Evolutionary conservation across 2,888 invertebrate species (phyloP), one percentile per base, ranked within the genome.

Genomic region (Watsonalla cultraria): DNA sequence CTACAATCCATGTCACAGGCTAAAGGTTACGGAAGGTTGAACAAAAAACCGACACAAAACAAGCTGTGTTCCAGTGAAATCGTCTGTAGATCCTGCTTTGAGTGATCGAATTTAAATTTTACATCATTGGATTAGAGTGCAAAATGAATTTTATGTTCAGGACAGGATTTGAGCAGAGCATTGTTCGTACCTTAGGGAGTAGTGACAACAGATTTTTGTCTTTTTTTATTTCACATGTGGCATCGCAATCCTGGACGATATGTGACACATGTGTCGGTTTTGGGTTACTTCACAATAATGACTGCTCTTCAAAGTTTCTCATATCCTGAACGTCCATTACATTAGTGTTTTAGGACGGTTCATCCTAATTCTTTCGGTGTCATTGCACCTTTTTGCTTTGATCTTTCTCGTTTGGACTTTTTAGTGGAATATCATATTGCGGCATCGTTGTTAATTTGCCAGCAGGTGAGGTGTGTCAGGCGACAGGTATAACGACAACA

Each of bases 1-100:
- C 87, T 87, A 89, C 87, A 86, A 90, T 85, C 89, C 89, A 80
- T 90, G 90, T 90, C 90, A 87, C 84, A 88, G 85, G 89, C 87
- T 82, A 90, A 89, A 90, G 90, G 90, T 90, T 90, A 88, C 77
- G 80, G 84, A 88, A 90, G 89, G 88, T 88, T 86, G 84, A 59
- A 82, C 82, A 89, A 89, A 90, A 88, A 89, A 86, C 75, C 76
- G 76, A 79, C 80, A 81, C 80, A 81, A 85, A 85, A 79, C 77
- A 65, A 70, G 66, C 72, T 66, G 68, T 81, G 80, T 85, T 79
- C 76, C 62, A 70, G 76, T 66, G 80, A 87, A 86, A 81, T 83
- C 82, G 78, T 77, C 85, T 80, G 70, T 85, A 82, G 76, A 74
- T 76, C 71, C 68, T 45, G 45, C 56, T 52, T 59, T 51, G 53